phyloP scores from a whole-genome alignment of 2,888 invertebrate species.

The Xanthorhoe designata region DNA sequence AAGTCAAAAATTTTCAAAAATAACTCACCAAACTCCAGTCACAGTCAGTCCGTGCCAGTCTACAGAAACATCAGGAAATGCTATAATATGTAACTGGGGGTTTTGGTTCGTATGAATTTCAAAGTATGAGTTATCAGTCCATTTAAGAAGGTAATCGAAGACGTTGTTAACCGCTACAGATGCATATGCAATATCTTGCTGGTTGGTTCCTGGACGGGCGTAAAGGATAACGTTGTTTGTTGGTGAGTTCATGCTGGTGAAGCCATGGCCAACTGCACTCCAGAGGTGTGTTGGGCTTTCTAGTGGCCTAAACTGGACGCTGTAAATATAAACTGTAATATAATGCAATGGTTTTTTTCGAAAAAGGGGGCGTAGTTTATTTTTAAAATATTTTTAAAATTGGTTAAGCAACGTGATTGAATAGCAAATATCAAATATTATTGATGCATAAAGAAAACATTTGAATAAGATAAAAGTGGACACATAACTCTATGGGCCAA shows the following conservation, averaged over 20 bases:
- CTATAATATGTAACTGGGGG: slow-evolving; percentile 63
- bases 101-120: slow-evolving; percentile 66
- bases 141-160: slow-evolving; percentile 61
- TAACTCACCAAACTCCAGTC: slow-evolving; percentile 74
- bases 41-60: slow-evolving; percentile 73
- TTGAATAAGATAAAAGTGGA: too few species aligned
- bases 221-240: slow-evolving; percentile 58
- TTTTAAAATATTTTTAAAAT: too few species aligned
- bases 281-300: slow-evolving; percentile 64
- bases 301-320: slow-evolving; percentile 60
- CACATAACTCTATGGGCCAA: too few species aligned
- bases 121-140: slow-evolving; percentile 65
- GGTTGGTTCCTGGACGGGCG: slow-evolving; percentile 55
- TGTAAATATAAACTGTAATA: slow-evolving; percentile 43
- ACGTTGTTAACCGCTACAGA: slow-evolving; percentile 64
- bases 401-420: too few species aligned
- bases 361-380: too few species aligned
- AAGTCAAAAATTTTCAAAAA: too few species aligned
- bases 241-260: slow-evolving; percentile 61
- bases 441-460: too few species aligned
- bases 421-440: too few species aligned
- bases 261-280: slow-evolving; percentile 74
- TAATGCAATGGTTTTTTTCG: too few species aligned
- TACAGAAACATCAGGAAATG: slow-evolving; percentile 66
- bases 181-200: slow-evolving; percentile 58